Percentiles rank a stretch among this genome's conserved stretches.
phyloP scores from a whole-genome alignment of 2,888 invertebrate species.

The Lissocephala sabroskyi region DNA sequence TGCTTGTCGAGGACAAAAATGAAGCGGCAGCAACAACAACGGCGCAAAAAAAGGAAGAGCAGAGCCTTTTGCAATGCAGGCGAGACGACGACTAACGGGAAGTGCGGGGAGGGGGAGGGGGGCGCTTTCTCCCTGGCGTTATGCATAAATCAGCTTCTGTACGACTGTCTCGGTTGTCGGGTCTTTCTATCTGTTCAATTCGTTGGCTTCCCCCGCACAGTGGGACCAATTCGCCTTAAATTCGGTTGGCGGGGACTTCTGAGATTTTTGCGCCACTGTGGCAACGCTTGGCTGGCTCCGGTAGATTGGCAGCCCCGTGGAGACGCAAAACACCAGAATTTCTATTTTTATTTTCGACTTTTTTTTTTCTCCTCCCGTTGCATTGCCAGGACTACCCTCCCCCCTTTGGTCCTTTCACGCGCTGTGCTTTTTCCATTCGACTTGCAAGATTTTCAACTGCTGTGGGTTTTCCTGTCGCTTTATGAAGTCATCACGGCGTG shows the following conservation, averaged over 20 bases:
- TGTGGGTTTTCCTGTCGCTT: conserved; percentile 39
- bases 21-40: no score
- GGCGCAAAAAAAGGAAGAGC: neutral
- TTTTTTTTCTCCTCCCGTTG: conserved; percentile 20
- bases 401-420: neutral
- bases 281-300: no score
- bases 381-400: conserved; percentile 22
- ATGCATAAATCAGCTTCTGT: conserved; percentile 57
- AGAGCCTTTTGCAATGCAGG: conserved; percentile 49
- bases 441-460: neutral
- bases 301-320: conserved; percentile 28
- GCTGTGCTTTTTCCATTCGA: no score
- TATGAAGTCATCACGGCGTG: conserved; percentile 63
- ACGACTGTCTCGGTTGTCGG: conserved; percentile 15
- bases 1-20: no score
- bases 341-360: conserved; percentile 30
- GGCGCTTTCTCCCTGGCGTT: conserved; percentile 10
- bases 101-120: conserved; percentile 15
- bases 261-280: no score
- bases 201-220: no score
- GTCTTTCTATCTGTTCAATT: neutral
- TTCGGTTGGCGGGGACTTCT: conserved; percentile 3
- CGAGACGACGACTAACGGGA: no score
- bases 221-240: no score
- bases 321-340: conserved; percentile 59